Evolutionary conservation across 2,888 invertebrate genomes (phyloP), one percentile per base, ranked within the genome.

Genomic region (Lithophane ornitopus): DNA sequence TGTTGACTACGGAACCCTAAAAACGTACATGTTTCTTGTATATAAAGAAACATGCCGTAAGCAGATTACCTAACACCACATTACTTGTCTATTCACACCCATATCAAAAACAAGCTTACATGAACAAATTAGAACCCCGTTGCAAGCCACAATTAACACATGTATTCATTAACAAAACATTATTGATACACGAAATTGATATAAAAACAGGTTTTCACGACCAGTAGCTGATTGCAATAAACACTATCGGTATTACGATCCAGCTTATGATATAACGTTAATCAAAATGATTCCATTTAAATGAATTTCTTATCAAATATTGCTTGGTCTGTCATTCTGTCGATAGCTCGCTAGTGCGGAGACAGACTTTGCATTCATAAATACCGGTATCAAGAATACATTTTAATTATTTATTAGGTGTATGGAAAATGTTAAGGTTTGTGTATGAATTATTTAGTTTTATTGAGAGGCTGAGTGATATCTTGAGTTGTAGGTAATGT

Each of bases 231-330:
- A 75, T 85, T 70, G 75, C 76, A 66, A 68, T 80, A 70, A 79
- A 70, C 52, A 63, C 62, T 71, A 69, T 77, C 78, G 62, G 26
- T 52, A 74, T 79, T 85, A 81, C 61, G 61, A 83, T 34, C 56
- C 76, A 76, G 78, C 83, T 88, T 89, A 89, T 87, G 84, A 80
- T 66, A 81, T 82, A 87, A 88, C 85, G 78, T 80, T 89, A 87
- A 90, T 89, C 76, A 75, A 82, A 82, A 78, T 85, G 81, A 87
- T 87, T 89, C 80, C 80, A 90, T 90, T 90, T 89, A 81, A 90
- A 90, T 89, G 87, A 87, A 74, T 89, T 80, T 84, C 75, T 80
- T 81, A 88, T 89, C 86, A 84, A 88, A 87, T 80, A 82, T 76
- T 68, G 66, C 75, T 74, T 52, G 59, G 74, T n/a, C 28, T 84